phyloP scores from a whole-genome alignment of 2,113 vertebrate genomes.

The Microtus pennsylvanicus region DNA sequence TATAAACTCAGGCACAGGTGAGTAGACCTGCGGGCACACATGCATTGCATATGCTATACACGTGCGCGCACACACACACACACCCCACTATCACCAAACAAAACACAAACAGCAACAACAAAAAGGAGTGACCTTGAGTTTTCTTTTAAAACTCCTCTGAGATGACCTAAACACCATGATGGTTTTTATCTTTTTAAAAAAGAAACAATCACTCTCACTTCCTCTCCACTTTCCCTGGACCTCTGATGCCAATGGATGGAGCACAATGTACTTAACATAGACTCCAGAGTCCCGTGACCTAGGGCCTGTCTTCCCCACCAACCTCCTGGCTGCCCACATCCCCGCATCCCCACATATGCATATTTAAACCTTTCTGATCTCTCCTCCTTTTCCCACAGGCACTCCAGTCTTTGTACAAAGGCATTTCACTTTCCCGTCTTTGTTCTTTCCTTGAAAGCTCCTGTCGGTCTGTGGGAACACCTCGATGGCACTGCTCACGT shows the following conservation, averaged over 20 bases:
- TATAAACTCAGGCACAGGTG: background rate
- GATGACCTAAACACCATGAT: background rate
- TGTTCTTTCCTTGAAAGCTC: background rate
- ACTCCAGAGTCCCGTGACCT: background rate
- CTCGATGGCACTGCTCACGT: too few species aligned
- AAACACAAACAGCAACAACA: background rate
- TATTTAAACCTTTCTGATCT: background rate
- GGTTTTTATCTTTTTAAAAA: constrained; percentile 11
- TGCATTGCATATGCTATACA: background rate
- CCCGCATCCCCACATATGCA: background rate
- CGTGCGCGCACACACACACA: too few species aligned
- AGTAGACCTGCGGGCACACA: too few species aligned
- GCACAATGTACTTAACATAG: background rate
- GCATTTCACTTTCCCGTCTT: background rate
- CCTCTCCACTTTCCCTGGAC: background rate
- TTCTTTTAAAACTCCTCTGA: constrained; percentile 51
- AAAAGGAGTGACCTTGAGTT: constrained; percentile 38
- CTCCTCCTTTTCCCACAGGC: background rate
- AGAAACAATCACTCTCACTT: background rate
- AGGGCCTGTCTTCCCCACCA: background rate
- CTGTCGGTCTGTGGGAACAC: background rate
- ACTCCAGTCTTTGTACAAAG: background rate
- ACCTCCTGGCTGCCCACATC: background rate
- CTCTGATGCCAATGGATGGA: background rate
- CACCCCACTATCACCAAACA: background rate